Base-by-base conservation (phyloP, 2,888 invertebrate genomes). In the Dasypolia templi region DNA sequence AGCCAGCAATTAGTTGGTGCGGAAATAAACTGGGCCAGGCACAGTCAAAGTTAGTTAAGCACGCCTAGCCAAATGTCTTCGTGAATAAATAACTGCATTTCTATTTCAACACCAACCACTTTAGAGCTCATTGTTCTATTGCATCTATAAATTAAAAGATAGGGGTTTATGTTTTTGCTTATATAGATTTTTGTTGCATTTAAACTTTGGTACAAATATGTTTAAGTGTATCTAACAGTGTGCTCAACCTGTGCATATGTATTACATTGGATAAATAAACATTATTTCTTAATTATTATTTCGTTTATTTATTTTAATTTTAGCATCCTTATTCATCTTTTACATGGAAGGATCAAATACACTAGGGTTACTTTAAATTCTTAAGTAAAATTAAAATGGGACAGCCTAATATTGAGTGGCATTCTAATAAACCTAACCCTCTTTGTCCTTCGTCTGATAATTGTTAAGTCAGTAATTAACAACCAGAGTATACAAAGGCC, bases 1-100 rank as follows among this genome's bases (percentile, higher is more conserved):
- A 84, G 78, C 72, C 84, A 86, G 89, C 89, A 91, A 90, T 92
- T 92, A 91, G 89, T 87, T 84, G 71, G 84, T 77, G 85, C 86
- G 87, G 88, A 89, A 88, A 87, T 87, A 88, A 92, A 90, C 87
- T 87, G 84, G 88, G 87, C 77, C 88, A 89, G 86, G 81, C 86
- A 82, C 81, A 87, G 82, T 35, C 55, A 68, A 83, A 83, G 77
- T 82, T 83, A 88, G 88, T 89, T 88, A 87, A 84, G 74, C 72
- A 68, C 77, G 76, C 68, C 85, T 81, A 79, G 78, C 84, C 81
- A 73, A 83, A 86, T 81, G 82, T 87, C 88, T 87, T 86, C 70
- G 82, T 85, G 79, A 86, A 63, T 67, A 67, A 88, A 86, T 85
- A 87, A 87, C 42, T 76, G 61, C 46, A 79, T 68, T 75, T 75